Conservation (phyloP, 2,888 invertebrate species). For the Phalangium opilio region DNA sequence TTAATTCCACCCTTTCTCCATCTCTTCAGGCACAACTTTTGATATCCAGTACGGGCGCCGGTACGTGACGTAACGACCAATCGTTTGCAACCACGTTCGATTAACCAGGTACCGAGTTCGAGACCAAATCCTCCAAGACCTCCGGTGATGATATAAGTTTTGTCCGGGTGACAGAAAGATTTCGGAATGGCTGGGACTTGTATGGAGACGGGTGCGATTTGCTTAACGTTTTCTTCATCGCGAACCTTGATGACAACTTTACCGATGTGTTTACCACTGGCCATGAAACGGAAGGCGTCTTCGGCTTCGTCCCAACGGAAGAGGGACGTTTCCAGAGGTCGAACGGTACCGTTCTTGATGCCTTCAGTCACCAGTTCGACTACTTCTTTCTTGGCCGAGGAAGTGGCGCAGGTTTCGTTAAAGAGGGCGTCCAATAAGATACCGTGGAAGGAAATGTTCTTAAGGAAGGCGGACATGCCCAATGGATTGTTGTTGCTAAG, state of each 20-base stretch:
- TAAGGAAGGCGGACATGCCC: constrained; percentile 80
- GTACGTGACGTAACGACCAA: constrained; percentile 75
- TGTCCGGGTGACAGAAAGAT: constrained; percentile 48
- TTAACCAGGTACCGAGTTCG: constrained; percentile 80
- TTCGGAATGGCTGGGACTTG: constrained; percentile 61
- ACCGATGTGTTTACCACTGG: constrained; percentile 92
- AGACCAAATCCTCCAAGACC: constrained; percentile 94
- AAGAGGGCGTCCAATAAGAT: constrained; percentile 87
- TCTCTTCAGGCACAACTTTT: constrained; percentile 61
- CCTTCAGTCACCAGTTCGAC: constrained; percentile 65
- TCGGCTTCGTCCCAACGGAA: constrained; percentile 76
- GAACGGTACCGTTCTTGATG: constrained; percentile 70
- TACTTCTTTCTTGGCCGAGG: constrained; percentile 52
- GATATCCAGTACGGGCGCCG: constrained; percentile 83
- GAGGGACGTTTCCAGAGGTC: constrained; percentile 69
- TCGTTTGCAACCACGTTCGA: constrained; percentile 65
- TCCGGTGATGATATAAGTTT: constrained; percentile 40
- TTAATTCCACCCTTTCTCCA: constrained; percentile 46
- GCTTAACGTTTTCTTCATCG: constrained; percentile 67
- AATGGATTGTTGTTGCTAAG: constrained; percentile 75
- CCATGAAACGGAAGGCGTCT: constrained; percentile 85
- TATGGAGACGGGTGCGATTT: constrained; percentile 24
- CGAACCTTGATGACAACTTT: constrained; percentile 76
- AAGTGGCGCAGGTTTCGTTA: constrained; percentile 41
- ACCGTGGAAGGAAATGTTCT: constrained; percentile 93